Evolutionary conservation across 2,797 vertebrate genomes (phyloP).

Genomic region (Centroberyx gerrardi): DNA sequence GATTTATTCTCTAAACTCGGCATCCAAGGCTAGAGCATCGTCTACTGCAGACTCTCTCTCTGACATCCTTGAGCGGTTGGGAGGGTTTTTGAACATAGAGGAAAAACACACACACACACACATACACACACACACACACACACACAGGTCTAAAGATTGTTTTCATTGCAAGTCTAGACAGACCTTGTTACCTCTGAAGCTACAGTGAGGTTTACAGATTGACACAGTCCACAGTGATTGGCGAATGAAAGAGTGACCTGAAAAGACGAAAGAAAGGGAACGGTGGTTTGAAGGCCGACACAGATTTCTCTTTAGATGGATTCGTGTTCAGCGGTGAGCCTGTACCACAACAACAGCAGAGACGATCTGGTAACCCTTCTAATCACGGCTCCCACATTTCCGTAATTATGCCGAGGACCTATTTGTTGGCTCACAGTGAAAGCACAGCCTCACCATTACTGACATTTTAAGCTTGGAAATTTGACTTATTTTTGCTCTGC

Average conservation of each 20-base stretch:
- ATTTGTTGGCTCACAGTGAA: slow-evolving; percentile 17
- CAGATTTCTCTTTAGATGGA: slow-evolving; percentile 28
- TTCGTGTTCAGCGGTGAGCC: neutral
- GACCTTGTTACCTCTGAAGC: slow-evolving; percentile 20
- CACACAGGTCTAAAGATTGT: slow-evolving; percentile 3
- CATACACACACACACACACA: neutral
- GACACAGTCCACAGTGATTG: slow-evolving; percentile 18
- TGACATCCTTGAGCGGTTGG: slow-evolving; percentile 32
- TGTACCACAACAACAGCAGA: neutral
- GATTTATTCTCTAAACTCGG: slow-evolving; percentile 22
- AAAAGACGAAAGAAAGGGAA: slow-evolving; percentile 8
- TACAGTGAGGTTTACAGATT: neutral
- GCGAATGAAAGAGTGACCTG: slow-evolving; percentile 47
- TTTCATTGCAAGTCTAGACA: slow-evolving; percentile 26
- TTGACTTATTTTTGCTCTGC: neutral
- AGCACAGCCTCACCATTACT: slow-evolving; percentile 8
- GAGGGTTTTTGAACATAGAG: slow-evolving; percentile 38
- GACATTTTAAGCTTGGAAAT: slow-evolving; percentile 25
- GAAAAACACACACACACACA: neutral
- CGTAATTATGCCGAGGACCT: slow-evolving; percentile 30
- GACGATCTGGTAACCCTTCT: neutral
- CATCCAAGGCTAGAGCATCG: slow-evolving; percentile 25
- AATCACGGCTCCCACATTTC: slow-evolving; percentile 34
- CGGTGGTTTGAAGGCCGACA: slow-evolving; percentile 22
- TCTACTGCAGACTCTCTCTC: slow-evolving; percentile 19